Base-by-base conservation (phyloP, 2,888 invertebrate species). In the Amphipoea lucens region DNA sequence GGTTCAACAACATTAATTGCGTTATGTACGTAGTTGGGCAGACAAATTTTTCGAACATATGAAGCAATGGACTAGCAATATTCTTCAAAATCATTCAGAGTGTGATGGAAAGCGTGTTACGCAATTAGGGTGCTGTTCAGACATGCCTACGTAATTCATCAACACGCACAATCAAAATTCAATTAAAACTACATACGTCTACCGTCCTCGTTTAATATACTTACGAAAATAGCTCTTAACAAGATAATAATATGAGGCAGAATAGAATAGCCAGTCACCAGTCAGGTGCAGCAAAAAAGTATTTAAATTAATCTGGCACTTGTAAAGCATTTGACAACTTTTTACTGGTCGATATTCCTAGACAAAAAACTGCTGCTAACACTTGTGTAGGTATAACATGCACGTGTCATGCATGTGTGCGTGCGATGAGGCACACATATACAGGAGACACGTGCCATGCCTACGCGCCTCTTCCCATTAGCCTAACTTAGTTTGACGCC, bases 361-460 rank as follows among this genome's bases (percentile, higher is more conserved):
- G 62, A 45, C 66, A 80, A 71, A 79, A 40, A 77, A n/a, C 1
- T 0, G 14, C 2, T 12, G 42, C 14, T 9, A 42, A n/a, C 11
- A 42, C 4, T 63, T 54, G n/a, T 62, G 23, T 57, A 12, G 2
- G 4, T 42, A 45, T 48, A 63, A 23, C 36, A 70, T 60, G 65
- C 12, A 69, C 1, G 5, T 60, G 20, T 29, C 1, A 51, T 63
- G 0, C 29, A 42, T 51, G 62, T 78, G 40, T 70, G 48, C 12
- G 45, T 42, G 23, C 9, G 42, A 48, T 63, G 48, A 63, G 60
- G 20, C 40, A 54, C 79, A 51, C 67, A 67, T 63, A 11, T 48
- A 62, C 17, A 45, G n/a, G 23, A 2, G 42, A 77, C 79, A 87
- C 84, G 76, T 87, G 84, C 20, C 4, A 36, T 45, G 36, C 54